Conservation (phyloP, 2,797 vertebrate species). For the Neosilurus hyrtlii region DNA sequence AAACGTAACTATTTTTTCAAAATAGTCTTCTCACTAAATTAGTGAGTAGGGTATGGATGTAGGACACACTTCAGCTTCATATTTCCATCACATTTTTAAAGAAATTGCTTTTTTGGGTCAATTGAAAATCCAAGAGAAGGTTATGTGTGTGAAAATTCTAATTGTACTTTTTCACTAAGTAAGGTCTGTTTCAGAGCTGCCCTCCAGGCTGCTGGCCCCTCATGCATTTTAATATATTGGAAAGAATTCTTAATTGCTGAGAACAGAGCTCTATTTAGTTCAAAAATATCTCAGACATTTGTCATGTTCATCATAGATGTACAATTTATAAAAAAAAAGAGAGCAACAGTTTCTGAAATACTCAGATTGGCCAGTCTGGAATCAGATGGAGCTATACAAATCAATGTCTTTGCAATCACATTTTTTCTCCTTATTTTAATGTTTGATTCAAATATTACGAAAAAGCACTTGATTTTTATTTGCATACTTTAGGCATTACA, state of each 20-base stretch:
- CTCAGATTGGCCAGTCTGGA: neutral
- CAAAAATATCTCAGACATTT: slow-evolving; percentile 26
- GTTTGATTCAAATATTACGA: neutral
- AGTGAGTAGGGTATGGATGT: neutral
- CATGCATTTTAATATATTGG: slow-evolving; percentile 38
- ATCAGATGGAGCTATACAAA: neutral
- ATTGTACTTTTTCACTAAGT: slow-evolving; percentile 32
- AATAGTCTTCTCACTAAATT: neutral
- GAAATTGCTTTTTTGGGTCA: neutral
- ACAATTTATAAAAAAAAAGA: no score
- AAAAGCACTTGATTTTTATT: neutral
- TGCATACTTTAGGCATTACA: neutral
- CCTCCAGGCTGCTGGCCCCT: slow-evolving; percentile 35
- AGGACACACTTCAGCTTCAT: neutral
- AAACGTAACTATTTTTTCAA: neutral
- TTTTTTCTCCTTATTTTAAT: neutral
- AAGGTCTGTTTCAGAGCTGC: slow-evolving; percentile 40
- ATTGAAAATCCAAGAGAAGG: slow-evolving; percentile 4
- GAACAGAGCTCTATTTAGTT: slow-evolving; percentile 45
- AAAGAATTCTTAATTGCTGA: slow-evolving; percentile 18
- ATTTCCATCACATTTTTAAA: neutral
- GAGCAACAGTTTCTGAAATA: neutral
- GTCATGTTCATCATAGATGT: neutral
- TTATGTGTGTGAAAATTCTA: slow-evolving; percentile 27
- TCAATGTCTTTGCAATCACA: neutral